Conservation (phyloP, 1,140 invertebrate genomes). For the Caenorhabditis elegans region DNA sequence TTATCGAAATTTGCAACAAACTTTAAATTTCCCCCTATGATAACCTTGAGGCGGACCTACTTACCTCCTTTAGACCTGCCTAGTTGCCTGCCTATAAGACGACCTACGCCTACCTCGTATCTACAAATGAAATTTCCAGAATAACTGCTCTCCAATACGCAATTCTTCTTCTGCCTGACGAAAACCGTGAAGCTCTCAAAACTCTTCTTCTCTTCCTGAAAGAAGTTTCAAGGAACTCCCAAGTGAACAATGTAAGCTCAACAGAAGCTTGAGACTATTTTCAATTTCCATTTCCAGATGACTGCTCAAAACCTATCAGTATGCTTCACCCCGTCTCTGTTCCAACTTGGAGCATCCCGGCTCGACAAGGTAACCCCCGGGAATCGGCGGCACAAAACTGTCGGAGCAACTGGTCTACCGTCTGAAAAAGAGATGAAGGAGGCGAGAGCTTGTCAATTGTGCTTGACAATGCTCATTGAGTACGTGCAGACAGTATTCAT, state of each 20-base stretch:
- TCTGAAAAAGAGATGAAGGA: slow-evolving; percentile 45
- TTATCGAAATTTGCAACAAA: too few species aligned
- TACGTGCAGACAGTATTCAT: not conserved
- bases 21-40: too few species aligned
- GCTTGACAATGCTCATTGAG: slow-evolving; percentile 37
- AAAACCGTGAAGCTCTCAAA: slow-evolving; percentile 44
- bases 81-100: too few species aligned
- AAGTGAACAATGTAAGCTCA: slow-evolving; percentile 30
- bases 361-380: slow-evolving; percentile 22
- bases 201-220: slow-evolving; percentile 40
- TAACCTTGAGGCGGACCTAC: too few species aligned
- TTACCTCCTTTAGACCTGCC: too few species aligned
- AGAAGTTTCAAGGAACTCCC: slow-evolving; percentile 31
- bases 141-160: slow-evolving; percentile 24
- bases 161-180: slow-evolving; percentile 38
- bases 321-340: slow-evolving; percentile 42
- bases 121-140: not conserved
- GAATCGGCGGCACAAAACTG: slow-evolving; percentile 35
- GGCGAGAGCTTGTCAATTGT: slow-evolving; percentile 35
- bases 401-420: slow-evolving; percentile 41
- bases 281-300: slow-evolving; percentile 38
- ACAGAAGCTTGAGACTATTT: not conserved
- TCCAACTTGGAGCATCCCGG: slow-evolving; percentile 37
- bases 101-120: too few species aligned
- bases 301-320: slow-evolving; percentile 37